phyloP scores from a whole-genome alignment of 2,888 invertebrate species.

The Megaustenia siamemsis region DNA sequence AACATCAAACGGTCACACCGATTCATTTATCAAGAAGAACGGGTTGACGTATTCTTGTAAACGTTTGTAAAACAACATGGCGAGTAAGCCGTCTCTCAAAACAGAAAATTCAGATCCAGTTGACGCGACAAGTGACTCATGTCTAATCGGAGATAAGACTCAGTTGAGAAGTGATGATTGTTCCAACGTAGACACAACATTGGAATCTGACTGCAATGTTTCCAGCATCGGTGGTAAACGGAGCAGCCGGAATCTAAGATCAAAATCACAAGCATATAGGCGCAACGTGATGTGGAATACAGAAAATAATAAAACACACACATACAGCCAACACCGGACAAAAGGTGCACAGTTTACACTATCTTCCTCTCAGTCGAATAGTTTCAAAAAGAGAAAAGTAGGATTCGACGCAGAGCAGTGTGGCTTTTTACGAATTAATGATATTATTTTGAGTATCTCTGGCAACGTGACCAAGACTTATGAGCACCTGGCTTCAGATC shows the following conservation, averaged over 20 bases:
- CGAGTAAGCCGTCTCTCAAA: too few relatives aligned
- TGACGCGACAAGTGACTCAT: background rate
- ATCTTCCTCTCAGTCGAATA: background rate
- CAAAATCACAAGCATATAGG: too few relatives aligned
- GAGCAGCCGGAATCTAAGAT: too few relatives aligned
- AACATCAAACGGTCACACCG: too few relatives aligned
- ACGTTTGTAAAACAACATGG: too few relatives aligned
- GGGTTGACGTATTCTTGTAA: too few relatives aligned
- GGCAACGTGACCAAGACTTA: constrained; percentile 22
- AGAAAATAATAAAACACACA: too few relatives aligned
- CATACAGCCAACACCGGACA: background rate
- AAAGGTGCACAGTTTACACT: background rate
- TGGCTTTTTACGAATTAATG: background rate
- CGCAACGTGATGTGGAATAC: too few relatives aligned
- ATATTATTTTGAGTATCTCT: constrained; percentile 10
- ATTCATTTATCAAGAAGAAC: too few relatives aligned
- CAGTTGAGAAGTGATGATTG: background rate
- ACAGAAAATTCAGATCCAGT: background rate
- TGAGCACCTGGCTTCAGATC: background rate
- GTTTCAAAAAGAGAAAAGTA: background rate
- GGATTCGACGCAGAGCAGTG: constrained; percentile 23
- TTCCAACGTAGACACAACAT: background rate
- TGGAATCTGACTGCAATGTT: too few relatives aligned
- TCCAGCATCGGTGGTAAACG: too few relatives aligned
- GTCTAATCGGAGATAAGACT: background rate